These are phyloP conservation scores for Phenganax stokvisi DNA, from an alignment of 92 coral and sea anemone genomes.

Conservation along the genomic window DNA sequence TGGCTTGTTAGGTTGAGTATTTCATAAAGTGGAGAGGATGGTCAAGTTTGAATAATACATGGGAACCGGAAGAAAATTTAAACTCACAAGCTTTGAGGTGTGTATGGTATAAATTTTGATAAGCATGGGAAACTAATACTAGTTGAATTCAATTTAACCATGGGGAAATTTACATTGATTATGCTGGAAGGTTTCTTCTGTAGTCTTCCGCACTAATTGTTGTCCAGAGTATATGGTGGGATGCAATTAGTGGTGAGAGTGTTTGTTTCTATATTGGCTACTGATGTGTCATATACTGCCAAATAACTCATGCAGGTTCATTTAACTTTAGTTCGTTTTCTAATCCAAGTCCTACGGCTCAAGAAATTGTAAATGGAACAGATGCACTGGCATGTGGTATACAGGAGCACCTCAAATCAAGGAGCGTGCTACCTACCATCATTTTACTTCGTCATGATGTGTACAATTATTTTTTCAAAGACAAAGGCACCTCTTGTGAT, in stretches of 20 bases:
- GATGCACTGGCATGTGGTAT: conserved; percentile 32
- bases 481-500: conserved; percentile 22
- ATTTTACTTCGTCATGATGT: conserved; percentile 19
- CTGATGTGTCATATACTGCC: too few relatives aligned
- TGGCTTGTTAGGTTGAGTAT: background rate
- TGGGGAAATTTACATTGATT: background rate
- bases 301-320: too few relatives aligned
- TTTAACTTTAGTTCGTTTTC: too few relatives aligned
- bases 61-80: background rate
- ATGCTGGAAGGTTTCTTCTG: background rate
- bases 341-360: too few relatives aligned
- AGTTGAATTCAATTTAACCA: background rate
- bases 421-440: conserved; percentile 25
- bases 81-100: background rate
- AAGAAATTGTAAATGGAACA: too few relatives aligned
- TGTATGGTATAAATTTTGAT: too few relatives aligned
- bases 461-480: conserved; percentile 20
- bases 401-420: conserved; percentile 33
- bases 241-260: too few relatives aligned
- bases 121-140: background rate
- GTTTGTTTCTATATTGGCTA: too few relatives aligned
- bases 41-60: background rate
- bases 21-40: background rate
- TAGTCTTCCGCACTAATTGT: background rate
- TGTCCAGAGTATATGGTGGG: too few relatives aligned